Evolutionary conservation across 2,888 invertebrate genomes (phyloP), one percentile per base, ranked within the genome.

Genomic region (Rotaria macrura): DNA sequence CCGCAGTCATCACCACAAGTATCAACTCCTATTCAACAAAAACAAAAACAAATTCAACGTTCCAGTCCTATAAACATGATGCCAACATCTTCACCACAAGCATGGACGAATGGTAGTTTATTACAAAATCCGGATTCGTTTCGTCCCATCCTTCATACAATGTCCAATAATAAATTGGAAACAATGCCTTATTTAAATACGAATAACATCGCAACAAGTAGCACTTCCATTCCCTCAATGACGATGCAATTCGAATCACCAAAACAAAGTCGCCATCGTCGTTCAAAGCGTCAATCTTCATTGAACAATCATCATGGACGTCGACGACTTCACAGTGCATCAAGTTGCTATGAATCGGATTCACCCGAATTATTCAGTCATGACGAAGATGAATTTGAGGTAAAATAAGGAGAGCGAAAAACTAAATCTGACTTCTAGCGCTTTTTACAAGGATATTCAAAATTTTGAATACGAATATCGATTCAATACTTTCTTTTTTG

Each of bases 291-390:
- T 12, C 65, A 79, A 43, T 1, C 43, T 14, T 79, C 79, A 79
- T 0, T 17, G 5, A 43, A 43, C 20, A 43, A 3, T 43, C 43
- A n/a, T 79, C 43, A 14, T 38, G 25, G 17, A 43, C 40, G 79
- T 43, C 65, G n/a, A 34, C 79, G 79, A 12, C 43, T 79, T 43
- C 43, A 79, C n/a, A 79, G 79, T 79, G 79, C 43, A 4, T 43
- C 43, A 12, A 79, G 79, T 43, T 79, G 79, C 34, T 79, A 79
- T 79, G 79, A 43, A n/a, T 79, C 79, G 25, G 79, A 79, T 79
- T 40, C 43, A 40, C 12, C 43, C 5, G 65, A 29, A 1, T 2
- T n/a, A 0, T 43, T 9, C 12, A 79, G 79, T n/a, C 43, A 79
- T 1, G n/a, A 79, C 25, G 65, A 65, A 29, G 34, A 65, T 38